Percentiles rank a stretch among this genome's conserved stretches.
Conservation (phyloP, 2,888 invertebrate species). For the Pegoplata infirma region DNA sequence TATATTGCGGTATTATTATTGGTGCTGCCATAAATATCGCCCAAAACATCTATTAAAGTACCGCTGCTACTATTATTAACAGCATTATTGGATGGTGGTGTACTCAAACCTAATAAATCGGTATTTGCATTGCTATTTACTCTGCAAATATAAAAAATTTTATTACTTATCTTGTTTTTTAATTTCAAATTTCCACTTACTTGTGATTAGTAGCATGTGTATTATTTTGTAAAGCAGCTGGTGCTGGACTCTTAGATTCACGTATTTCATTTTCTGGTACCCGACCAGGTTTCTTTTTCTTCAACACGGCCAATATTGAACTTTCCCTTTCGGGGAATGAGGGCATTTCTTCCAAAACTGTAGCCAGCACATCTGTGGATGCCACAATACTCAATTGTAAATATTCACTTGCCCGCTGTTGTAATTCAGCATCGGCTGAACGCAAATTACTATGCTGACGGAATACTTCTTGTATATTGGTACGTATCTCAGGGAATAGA, state of each 20-base stretch:
- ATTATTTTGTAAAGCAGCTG: slow-evolving; percentile 76
- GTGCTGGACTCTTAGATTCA: slow-evolving; percentile 88
- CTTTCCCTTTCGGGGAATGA: slow-evolving; percentile 99
- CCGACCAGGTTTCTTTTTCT: slow-evolving; percentile 98
- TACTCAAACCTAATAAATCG: slow-evolving; percentile 92
- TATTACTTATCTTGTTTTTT: not conserved
- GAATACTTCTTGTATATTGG: slow-evolving; percentile 96
- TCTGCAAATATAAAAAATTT: slow-evolving; percentile 62
- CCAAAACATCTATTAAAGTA: slow-evolving; percentile 92
- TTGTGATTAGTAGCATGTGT: slow-evolving; percentile 78
- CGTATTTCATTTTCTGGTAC: slow-evolving; percentile 93
- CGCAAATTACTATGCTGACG: slow-evolving; percentile 96
- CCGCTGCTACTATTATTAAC: slow-evolving; percentile 84
- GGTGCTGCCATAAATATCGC: slow-evolving; percentile 87
- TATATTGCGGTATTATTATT: slow-evolving; percentile 82
- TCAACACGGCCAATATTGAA: slow-evolving; percentile 96
- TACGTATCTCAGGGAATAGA: slow-evolving; percentile 98
- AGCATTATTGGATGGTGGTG: slow-evolving; percentile 85
- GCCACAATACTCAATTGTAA: slow-evolving; percentile 97
- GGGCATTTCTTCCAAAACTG: slow-evolving; percentile 99
- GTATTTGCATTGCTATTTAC: slow-evolving; percentile 81
- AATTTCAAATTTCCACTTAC: slow-evolving; percentile 55
- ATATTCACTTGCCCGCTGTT: slow-evolving; percentile 99
- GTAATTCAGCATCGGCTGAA: slow-evolving; percentile 98
- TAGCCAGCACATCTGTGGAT: slow-evolving; percentile 97